phyloP scores from a whole-genome alignment of 2,113 vertebrate species.

The Cavia aperea region DNA sequence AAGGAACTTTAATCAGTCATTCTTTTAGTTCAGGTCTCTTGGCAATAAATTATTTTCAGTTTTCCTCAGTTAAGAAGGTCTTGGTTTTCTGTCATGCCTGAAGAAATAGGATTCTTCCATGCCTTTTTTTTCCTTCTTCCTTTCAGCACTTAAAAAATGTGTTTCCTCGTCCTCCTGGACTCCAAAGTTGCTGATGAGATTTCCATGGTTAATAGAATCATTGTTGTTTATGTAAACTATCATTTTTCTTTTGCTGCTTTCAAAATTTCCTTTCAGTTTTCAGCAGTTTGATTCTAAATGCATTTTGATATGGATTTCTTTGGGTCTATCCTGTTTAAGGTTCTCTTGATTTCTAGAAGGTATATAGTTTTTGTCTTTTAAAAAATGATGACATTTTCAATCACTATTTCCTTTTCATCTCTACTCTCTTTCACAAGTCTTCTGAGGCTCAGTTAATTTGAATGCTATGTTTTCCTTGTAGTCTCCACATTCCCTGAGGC shows the following conservation, averaged over 20 bases:
- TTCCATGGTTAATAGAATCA: neutral
- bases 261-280: neutral
- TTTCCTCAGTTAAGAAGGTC: neutral
- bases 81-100: neutral
- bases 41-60: neutral
- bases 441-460: neutral
- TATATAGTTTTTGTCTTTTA: neutral
- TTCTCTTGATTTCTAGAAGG: neutral
- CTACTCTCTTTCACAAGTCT: neutral
- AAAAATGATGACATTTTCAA: neutral
- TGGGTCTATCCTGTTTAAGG: neutral
- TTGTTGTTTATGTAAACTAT: neutral
- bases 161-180: neutral
- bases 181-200: neutral
- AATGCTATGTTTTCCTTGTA: neutral
- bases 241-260: neutral
- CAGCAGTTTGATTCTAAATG: neutral
- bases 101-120: neutral
- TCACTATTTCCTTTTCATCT: neutral
- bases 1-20: neutral
- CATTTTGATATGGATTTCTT: neutral
- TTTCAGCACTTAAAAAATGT: neutral
- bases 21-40: neutral
- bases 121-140: neutral
- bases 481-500: neutral